phyloP scores from a whole-genome alignment of 2,888 invertebrate genomes.

The Oxycera nigricornis region DNA sequence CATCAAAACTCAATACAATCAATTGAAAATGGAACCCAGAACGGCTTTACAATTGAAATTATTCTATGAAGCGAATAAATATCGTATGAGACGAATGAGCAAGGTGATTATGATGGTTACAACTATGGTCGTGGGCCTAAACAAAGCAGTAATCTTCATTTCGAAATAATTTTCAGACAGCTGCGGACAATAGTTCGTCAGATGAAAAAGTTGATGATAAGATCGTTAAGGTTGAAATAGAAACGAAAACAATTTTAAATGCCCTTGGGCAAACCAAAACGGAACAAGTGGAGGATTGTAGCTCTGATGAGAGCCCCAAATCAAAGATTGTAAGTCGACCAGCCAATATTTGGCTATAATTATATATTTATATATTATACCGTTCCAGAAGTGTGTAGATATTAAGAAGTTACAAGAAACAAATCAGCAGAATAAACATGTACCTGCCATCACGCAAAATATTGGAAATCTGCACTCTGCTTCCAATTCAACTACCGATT shows the following conservation, averaged over 20 bases:
- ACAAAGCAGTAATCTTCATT: too few species aligned
- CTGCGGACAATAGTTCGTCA: background rate
- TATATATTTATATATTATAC: too few species aligned
- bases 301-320: background rate
- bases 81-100: conserved; percentile 9
- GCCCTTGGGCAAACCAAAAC: background rate
- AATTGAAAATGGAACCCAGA: conserved; percentile 18
- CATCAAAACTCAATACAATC: conserved; percentile 32
- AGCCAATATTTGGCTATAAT: too few species aligned
- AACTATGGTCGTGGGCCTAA: too few species aligned
- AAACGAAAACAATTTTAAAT: conserved; percentile 10
- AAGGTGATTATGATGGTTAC: conserved; percentile 2
- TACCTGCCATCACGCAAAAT: background rate
- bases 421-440: background rate
- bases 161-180: too few species aligned
- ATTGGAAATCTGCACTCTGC: background rate
- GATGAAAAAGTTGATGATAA: background rate
- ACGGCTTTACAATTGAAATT: conserved; percentile 34
- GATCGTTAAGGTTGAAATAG: conserved; percentile 26
- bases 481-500: background rate
- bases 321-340: conserved; percentile 22
- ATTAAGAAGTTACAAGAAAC: conserved; percentile 17
- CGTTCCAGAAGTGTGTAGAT: conserved; percentile 22
- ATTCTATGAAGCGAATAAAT: conserved; percentile 28
- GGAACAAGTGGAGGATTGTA: background rate